Conservation (phyloP, 2,888 invertebrate species). For the Nymphalis urticae region DNA sequence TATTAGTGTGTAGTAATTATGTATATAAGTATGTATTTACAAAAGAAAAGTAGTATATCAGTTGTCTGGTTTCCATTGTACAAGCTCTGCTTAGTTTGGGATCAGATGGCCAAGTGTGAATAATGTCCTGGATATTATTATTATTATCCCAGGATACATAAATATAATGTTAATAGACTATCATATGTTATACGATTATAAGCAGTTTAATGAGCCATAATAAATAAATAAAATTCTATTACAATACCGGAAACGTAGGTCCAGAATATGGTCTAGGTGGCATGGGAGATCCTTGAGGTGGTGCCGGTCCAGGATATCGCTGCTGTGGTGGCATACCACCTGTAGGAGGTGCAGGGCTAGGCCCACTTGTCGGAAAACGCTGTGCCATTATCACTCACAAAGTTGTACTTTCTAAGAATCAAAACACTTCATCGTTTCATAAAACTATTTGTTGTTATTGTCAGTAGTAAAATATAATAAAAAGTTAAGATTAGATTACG, state of each 20-base stretch:
- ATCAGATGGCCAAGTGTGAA: too few species aligned
- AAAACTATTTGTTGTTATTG: background rate
- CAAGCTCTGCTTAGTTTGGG: too few species aligned
- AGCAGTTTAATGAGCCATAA: too few species aligned
- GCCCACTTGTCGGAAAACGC: constrained; percentile 64
- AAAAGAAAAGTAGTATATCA: too few species aligned
- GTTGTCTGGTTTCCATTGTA: too few species aligned
- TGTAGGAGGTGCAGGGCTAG: constrained; percentile 64
- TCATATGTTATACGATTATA: too few species aligned
- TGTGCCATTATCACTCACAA: constrained; percentile 56
- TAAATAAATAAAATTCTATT: too few species aligned
- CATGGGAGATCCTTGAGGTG: constrained; percentile 84
- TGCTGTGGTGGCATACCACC: constrained; percentile 75
- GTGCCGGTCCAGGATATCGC: constrained; percentile 72
- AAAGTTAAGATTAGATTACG: background rate
- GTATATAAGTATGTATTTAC: too few species aligned
- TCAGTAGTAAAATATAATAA: background rate
- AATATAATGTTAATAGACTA: too few species aligned
- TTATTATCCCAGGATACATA: too few species aligned
- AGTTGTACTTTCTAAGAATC: background rate
- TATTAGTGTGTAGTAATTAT: too few species aligned
- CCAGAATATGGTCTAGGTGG: constrained; percentile 87
- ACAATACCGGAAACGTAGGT: constrained; percentile 87
- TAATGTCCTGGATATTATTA: too few species aligned
- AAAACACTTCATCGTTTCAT: constrained; percentile 10